Base-by-base conservation (phyloP, 2,888 invertebrate genomes). In the Cheilosia vulpina region DNA sequence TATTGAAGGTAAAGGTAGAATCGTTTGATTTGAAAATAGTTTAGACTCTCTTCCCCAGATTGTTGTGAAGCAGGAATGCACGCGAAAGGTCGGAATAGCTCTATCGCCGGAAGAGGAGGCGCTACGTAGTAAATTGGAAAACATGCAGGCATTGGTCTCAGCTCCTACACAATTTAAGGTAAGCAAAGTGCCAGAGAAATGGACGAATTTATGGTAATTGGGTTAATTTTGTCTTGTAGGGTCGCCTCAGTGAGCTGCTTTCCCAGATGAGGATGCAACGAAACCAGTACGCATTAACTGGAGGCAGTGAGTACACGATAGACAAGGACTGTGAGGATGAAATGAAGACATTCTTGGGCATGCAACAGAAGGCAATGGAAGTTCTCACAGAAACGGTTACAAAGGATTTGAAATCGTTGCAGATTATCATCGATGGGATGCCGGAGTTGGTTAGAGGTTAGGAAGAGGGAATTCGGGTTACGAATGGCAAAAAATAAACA, bases 81-180 rank as follows among this genome's bases (percentile, higher is more conserved):
- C 95, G 2, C 94, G 98, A n/a, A 97, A 98, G 91, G 95, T 96
- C 79, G 98, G 98, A 7, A 94, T 96, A 66, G 96, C 97, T 0
- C 93, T 98, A 31, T 96, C 96, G 88, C 96, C 97, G 0, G 98
- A 98, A 89, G 99, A 99, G 91, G 98, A 98, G 91, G 94, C 96
- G 11, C 93, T 98, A n/a, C 94, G 97, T 63, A 96, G 96, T 65
- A 96, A 97, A 87, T 93, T 98, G 58, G 98, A 98, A 92, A 95
- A 96, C 71, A 94, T 98, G 90, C 96, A 97, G 81, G 94, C 96
- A 0, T 96, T 98, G 89, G 94, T 99, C 19, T 97, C 97, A 88
- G 96, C 97, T 15, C 98, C 98, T 38, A 97, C 98, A 50, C 97
- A 98, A 88, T 97, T 97, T 90, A 98, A 98, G 93, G 97, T 96